Evolutionary conservation across 2,888 invertebrate genomes (phyloP), one percentile per base, ranked within the genome.

Genomic region (Blastobasis lacticolella): DNA sequence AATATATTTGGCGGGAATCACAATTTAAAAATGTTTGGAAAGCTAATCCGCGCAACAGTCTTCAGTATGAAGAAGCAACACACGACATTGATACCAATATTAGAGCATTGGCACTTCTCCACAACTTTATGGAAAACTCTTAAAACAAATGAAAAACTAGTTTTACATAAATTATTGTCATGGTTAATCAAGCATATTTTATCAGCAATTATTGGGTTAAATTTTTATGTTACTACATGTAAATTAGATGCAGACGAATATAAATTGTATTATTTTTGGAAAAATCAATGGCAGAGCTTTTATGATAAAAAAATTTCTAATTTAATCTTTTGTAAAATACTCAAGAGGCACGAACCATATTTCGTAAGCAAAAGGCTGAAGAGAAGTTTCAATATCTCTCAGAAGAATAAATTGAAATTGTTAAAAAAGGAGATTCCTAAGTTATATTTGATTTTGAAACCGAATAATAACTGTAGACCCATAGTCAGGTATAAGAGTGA

Each of bases 221-320:
- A 81, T 56, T 88, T 85, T 64, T 81, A 84, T 70, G 81, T 88
- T 5, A 85, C 88, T 10, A 79, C 81, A 45, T 78, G 80, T 48
- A 86, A 85, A 71, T 57, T 81, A 8, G 79, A 85, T 58, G 60
- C 68, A 1, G 78, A 88, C 67, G 84, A 88, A 63, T 77, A 84
- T 57, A 85, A 81, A 63, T 69, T 88, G 38, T 68, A 79, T 67
- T 89, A 71, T 57, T 88, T 85, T 63, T 77, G 75, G 71, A 88
- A 84, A 69, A 59, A 67, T 47, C 68, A 81, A 44, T 89, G 89
- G 89, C 88, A 89, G 61, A 78, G 83, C 54, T 84, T 78, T 60
- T 85, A 80, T 64, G 84, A 88, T 49, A 78, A 70, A 59, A 74
- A 78, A 53, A 64, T 88, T 41, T 68, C 71, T 7, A 67, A 71